Evolutionary conservation across 2,113 vertebrate genomes (phyloP).

Genomic region (Alligator mississippiensis): DNA sequence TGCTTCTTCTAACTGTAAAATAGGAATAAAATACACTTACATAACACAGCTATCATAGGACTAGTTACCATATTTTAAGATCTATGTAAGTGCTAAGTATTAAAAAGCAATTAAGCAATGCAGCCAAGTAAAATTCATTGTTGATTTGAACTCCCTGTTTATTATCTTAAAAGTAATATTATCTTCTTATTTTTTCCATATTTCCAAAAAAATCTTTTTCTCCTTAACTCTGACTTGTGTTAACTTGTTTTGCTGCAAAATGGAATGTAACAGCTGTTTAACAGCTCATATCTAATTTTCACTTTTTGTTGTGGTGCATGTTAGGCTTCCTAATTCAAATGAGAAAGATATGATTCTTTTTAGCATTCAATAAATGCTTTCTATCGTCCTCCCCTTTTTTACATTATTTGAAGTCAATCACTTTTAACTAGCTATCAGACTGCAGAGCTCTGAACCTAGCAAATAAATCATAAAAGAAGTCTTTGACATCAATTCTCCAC

Average conservation of each 20-base stretch:
- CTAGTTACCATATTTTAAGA: background rate
- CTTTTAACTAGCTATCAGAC: background rate
- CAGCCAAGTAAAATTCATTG: background rate
- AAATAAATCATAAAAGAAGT: conserved; percentile 48
- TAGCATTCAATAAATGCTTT: conserved; percentile 48
- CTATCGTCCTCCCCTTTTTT: conserved; percentile 29
- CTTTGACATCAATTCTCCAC: conserved; percentile 51
- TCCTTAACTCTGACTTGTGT: background rate
- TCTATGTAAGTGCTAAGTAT: background rate
- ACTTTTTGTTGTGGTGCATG: conserved; percentile 39
- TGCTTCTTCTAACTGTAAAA: background rate
- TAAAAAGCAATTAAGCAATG: background rate
- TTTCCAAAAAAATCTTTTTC: conserved; percentile 1
- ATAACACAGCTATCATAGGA: too few species aligned
- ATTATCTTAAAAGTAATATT: background rate
- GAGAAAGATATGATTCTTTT: conserved; percentile 22
- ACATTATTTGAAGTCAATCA: background rate
- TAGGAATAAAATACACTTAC: rapidly evolving
- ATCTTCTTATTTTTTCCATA: background rate
- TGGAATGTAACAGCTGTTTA: conserved; percentile 48
- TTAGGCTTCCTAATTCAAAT: conserved; percentile 52
- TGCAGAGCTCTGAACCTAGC: conserved; percentile 19
- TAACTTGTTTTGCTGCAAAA: conserved; percentile 56
- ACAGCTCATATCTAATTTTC: conserved; percentile 56
- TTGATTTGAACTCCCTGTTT: background rate